These are phyloP conservation scores for Andricus grossulariae DNA, from an alignment of 1,140 invertebrate genomes.

Conservation along the genomic window DNA sequence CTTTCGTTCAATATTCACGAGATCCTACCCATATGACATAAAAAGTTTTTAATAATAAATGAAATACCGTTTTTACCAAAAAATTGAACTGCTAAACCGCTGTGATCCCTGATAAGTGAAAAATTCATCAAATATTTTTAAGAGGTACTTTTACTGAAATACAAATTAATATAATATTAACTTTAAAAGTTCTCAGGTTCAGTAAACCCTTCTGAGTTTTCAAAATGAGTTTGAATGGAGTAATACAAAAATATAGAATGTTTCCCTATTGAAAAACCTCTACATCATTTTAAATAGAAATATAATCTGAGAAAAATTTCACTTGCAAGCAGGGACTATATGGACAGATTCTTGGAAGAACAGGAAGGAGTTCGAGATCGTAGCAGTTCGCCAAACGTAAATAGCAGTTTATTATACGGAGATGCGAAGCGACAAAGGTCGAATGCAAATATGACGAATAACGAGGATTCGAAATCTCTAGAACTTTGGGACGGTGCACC, in stretches of 20 bases:
- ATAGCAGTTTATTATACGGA: conserved; percentile 79
- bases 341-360: conserved; percentile 86
- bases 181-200: neutral
- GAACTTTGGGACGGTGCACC: conserved; percentile 63
- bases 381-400: conserved; percentile 78
- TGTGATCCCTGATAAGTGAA: too few species aligned
- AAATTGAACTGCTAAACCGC: too few species aligned
- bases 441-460: conserved; percentile 59
- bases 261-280: neutral
- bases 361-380: conserved; percentile 78
- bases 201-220: too few species aligned
- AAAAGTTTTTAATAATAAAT: too few species aligned
- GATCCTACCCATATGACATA: too few species aligned
- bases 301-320: neutral
- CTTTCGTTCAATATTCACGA: too few species aligned
- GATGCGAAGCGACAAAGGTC: conserved; percentile 79
- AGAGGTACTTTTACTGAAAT: too few species aligned
- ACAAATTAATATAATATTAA: neutral
- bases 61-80: too few species aligned
- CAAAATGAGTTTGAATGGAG: too few species aligned
- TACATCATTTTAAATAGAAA: neutral
- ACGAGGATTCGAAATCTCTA: conserved; percentile 63
- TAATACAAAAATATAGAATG: too few species aligned
- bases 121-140: too few species aligned
- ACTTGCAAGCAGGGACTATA: conserved; percentile 78